These are phyloP conservation scores for Trinectes maculatus DNA, from an alignment of 2,113 vertebrate species.

Conservation along the genomic window DNA sequence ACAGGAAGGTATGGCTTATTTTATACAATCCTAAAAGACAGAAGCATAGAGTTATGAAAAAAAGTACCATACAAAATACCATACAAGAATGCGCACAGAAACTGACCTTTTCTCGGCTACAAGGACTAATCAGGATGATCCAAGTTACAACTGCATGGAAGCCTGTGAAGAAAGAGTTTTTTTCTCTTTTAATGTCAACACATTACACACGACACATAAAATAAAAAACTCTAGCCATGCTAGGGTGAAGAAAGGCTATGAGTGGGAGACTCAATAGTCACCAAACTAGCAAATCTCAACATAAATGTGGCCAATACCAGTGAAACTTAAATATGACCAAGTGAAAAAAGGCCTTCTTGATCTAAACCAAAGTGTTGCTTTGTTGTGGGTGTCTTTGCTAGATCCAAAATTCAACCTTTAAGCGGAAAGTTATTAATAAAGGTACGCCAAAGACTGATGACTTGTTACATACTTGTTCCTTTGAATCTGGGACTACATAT, in stretches of 20 bases:
- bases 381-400: too few relatives aligned
- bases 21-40: conserved; percentile 64
- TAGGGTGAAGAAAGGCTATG: background rate
- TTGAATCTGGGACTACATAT: too few relatives aligned
- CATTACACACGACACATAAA: background rate
- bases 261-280: background rate
- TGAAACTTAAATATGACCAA: too few relatives aligned
- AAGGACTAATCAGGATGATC: conserved; percentile 11
- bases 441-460: too few relatives aligned
- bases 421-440: too few relatives aligned
- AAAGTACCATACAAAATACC: background rate
- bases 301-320: too few relatives aligned
- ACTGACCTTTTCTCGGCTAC: conserved; percentile 44
- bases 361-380: too few relatives aligned
- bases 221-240: background rate
- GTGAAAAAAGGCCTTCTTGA: background rate
- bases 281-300: too few relatives aligned
- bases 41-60: background rate
- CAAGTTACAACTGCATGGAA: conserved; percentile 31
- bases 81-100: background rate
- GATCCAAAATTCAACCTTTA: too few relatives aligned
- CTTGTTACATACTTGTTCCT: too few relatives aligned
- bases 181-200: background rate
- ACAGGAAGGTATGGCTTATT: conserved; percentile 4
- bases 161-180: conserved; percentile 26